Evolutionary conservation across 37 sponge, comb jelly and placozoan genomes (phyloP), one percentile per base, ranked within the genome.

Genomic region (Geodia barretti): DNA sequence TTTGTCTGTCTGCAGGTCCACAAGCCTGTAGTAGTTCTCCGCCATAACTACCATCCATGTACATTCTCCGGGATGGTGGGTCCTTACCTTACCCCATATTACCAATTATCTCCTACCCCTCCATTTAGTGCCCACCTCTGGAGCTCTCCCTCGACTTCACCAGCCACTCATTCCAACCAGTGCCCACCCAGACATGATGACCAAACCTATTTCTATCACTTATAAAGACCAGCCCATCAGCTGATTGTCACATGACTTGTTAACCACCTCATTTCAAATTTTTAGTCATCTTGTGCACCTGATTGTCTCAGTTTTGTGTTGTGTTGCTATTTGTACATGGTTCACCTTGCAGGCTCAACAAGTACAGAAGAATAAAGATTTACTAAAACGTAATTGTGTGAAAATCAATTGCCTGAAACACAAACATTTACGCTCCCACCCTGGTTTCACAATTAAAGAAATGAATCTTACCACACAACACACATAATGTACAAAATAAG

Each of bases 131-230:
- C 14, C 54, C 54, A 47, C 14, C 54, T 14, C 54, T 47, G 54
- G 58, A 64, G 2, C 74, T 83, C 1, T 64, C 83, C 20, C 58
- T 83, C 47, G 83, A 83, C 33, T 62, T 66, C 17, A 64, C 83
- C 30, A 37, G 62, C 42, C 83, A 83, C 67, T 62, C 64, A n/a
- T 83, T 83, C 60, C 74, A 65, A 69, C 83, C 83, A 47, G 83
- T 83, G 28, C 83, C 73, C 67, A 83, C 83, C 41, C 82, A 72
- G 26, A 81, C 82, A 63, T 81, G 69, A 68, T 58, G 65, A 64
- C 30, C 65, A 64, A 64, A 4, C 29, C 11, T 20, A 58, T 20
- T 64, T 26, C 25, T 64, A 64, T 64, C 30, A 26, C 65, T 26
- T 64, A 58, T 58, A 19, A 29, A 64, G 25, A 64, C 65, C 30